A percentile compares a stretch with the other conserved stretches of the same genome.
phyloP scores from a whole-genome alignment of 2,888 invertebrate species.

The Oeneis ivallda region DNA sequence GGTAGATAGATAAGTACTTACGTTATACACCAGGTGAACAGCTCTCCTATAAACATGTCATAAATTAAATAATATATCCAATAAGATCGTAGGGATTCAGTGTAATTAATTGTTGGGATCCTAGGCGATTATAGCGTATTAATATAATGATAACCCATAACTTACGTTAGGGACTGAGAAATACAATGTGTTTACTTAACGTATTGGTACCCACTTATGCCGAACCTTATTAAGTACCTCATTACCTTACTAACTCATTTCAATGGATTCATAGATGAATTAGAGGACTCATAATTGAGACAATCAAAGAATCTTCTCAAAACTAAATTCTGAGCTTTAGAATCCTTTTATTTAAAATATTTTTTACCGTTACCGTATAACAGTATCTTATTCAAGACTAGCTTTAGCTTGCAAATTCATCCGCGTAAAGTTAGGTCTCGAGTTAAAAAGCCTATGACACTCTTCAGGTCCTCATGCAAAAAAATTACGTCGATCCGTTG shows the following conservation, averaged over 20 bases:
- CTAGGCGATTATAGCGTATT: conserved; percentile 33
- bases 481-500: too few relatives aligned
- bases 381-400: too few relatives aligned
- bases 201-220: conserved; percentile 5
- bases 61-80: conserved; percentile 48
- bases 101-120: conserved; percentile 38
- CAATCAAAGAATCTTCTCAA: not conserved
- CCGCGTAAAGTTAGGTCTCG: too few relatives aligned
- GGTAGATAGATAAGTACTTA: not conserved
- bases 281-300: not conserved
- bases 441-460: too few relatives aligned
- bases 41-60: conserved; percentile 47
- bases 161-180: conserved; percentile 19
- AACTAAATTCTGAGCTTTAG: not conserved
- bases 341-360: not conserved
- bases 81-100: conserved; percentile 48
- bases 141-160: conserved; percentile 31
- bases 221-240: too few relatives aligned
- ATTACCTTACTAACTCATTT: too few relatives aligned
- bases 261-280: not conserved
- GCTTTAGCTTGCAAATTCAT: too few relatives aligned
- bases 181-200: conserved; percentile 18
- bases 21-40: conserved; percentile 52
- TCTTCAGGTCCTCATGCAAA: too few relatives aligned
- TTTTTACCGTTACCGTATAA: too few relatives aligned